These are phyloP conservation scores for Pachycephus smyrnensis DNA, from an alignment of 2,888 invertebrate genomes.

Conservation along the genomic window DNA sequence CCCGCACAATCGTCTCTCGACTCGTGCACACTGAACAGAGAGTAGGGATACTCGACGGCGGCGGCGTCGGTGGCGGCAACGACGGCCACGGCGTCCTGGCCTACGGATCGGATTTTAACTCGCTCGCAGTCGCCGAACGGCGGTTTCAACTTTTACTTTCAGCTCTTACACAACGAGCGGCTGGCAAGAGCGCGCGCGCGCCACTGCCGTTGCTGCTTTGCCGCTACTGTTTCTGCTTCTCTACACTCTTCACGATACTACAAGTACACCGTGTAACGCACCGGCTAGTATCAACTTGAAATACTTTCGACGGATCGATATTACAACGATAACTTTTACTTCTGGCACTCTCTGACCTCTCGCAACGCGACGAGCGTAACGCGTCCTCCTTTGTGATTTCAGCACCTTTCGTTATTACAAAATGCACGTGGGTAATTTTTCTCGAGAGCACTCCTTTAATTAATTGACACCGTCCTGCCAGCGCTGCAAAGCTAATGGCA, in stretches of 20 bases:
- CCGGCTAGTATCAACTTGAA: not conserved
- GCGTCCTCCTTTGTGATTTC: constrained; percentile 10
- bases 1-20: not conserved
- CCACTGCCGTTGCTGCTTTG: constrained; percentile 45
- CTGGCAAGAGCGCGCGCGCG: constrained; percentile 21
- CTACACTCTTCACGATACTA: not conserved
- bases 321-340: not conserved
- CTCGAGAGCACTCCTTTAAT: not conserved
- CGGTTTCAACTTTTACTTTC: constrained; percentile 68
- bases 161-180: constrained; percentile 64
- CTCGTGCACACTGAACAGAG: constrained; percentile 1
- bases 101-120: constrained; percentile 23
- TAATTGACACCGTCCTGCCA: not conserved
- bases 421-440: constrained; percentile 1
- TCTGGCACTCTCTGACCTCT: constrained; percentile 48
- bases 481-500: not conserved
- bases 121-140: constrained; percentile 44
- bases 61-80: constrained; percentile 51
- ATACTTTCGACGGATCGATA: not conserved
- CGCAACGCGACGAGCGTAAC: constrained; percentile 23
- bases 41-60: constrained; percentile 26
- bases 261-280: not conserved
- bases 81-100: constrained; percentile 1
- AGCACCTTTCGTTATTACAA: not conserved
- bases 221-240: constrained; percentile 55